Base-by-base conservation (phyloP, 2,797 vertebrate genomes). In the Coregonus sp. region DNA sequence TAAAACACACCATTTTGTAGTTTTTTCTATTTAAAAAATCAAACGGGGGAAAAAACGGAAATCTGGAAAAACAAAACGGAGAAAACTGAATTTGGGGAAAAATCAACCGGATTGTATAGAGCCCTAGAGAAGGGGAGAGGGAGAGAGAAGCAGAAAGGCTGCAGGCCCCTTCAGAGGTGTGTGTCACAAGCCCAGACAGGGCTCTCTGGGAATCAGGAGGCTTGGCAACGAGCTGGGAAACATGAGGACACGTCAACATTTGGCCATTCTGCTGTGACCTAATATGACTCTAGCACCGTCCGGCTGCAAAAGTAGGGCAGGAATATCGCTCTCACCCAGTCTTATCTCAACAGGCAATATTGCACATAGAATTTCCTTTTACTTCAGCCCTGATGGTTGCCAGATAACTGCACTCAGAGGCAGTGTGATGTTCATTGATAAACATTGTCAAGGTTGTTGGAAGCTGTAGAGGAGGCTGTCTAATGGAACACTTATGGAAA, bases 121-220 rank as follows among this genome's bases (percentile, higher is more conserved):
- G 59, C 20, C 20, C 5, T 9, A 63, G 9, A 25, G 59, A 61
- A 11, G 9, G 20, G 7, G 59, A 61, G 20, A 25, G 59, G 29
- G 11, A 25, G 15, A n/a, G 18, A 59, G 56, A 20, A 63, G 20
- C 59, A 25, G 59, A 63, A 63, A 11, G 59, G 6, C 59, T 25
- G 7, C 20, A 25, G 59, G 59, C 59, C 20, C 2, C 18, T 63
- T 63, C 20, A 25, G 9, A 63, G 59, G 20, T 63, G 20, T 25
- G 59, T 63, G 59, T 75, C 78, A 84, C 83, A 86, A 75, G 81
- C 80, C 82, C 78, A 80, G 80, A 83, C 84, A 82, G 68, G 83
- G 80, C 85, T 84, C 77, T 83, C 75, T 74, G 82, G 75, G 78
- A 82, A 81, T 81, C 73, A 85, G 77, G 70, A 70, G 63, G 1